A percentile compares a stretch with the other conserved stretches of the same genome.
phyloP scores from a whole-genome alignment of 1,140 invertebrate genomes.

The Brachionus rotundiformis region DNA sequence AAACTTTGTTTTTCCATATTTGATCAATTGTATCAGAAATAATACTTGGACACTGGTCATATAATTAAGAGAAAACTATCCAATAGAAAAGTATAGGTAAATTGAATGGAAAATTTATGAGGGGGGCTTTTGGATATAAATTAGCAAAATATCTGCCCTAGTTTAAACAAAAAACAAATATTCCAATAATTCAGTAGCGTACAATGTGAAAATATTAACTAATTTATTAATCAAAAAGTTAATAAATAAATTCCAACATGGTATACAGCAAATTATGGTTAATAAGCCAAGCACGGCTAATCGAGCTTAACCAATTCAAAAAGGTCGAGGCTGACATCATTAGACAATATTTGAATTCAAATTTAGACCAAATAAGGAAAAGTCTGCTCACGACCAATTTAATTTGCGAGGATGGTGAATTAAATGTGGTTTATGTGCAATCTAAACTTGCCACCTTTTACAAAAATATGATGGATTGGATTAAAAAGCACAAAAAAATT shows the following conservation, averaged over 20 bases:
- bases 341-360: not conserved
- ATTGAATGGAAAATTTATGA: not conserved
- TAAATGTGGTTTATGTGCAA: not conserved
- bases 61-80: not conserved
- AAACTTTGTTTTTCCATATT: too few species aligned
- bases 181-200: not conserved
- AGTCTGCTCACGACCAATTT: not conserved
- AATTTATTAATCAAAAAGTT: not conserved
- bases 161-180: not conserved
- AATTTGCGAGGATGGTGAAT: not conserved
- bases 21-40: not conserved
- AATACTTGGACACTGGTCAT: not conserved
- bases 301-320: not conserved
- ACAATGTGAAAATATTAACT: not conserved
- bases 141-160: not conserved
- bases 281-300: not conserved
- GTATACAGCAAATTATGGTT: slow-evolving; percentile 21
- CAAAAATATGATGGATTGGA: slow-evolving; percentile 9
- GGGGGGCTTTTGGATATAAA: not conserved
- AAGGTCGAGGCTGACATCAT: not conserved
- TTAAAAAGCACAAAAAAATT: slow-evolving; percentile 38
- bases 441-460: not conserved
- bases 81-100: not conserved
- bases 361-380: not conserved
- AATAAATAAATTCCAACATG: not conserved